Base-by-base conservation (phyloP, 2,797 vertebrate species). In the Rhincodon typus region DNA sequence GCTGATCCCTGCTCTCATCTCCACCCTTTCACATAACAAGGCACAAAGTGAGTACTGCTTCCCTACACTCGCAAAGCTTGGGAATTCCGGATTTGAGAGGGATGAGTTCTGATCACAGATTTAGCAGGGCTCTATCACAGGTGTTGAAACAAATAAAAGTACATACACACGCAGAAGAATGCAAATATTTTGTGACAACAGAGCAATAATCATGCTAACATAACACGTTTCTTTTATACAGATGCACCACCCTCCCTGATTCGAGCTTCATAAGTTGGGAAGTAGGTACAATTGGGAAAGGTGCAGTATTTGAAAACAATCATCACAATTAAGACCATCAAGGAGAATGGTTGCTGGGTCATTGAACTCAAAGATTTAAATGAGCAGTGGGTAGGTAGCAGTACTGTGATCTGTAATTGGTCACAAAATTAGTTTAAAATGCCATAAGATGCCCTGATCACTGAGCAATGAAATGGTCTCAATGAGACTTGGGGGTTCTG, bases 21-120 rank as follows among this genome's bases (percentile, higher is more conserved):
- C 94, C 70, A 72, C 94, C 1, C 69, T 74, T 50, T 74, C 70
- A 72, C 27, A 27, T 27, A 74, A 42, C 94, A 95, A 95, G 94
- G 94, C 94, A 95, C 94, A 95, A 95, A 72, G 27, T 77, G 34
- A 77, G 25, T 34, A 34, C 67, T 95, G 69, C 46, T 74, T 95
- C 94, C 50, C 69, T 95, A 30, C 27, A 8, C 27, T 34, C 13
- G 34, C 70, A 74, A 57, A 72, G 69, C 67, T 66, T 0, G 70
- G 94, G 13, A 50, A 50, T 53, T 19, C 70, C 7, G 17, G 27
- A 53, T 70, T 70, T 50, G 19, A 69, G 30, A 66, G 88, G 17
- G 53, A 57, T 57, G 53, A 91, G 53, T 30, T 38, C 27, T 34
- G 25, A 34, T 72, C 8, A 95, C 42, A 25, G 21, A 72, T 50